Conservation (phyloP, 2,797 vertebrate genomes). For the Anableps anableps region DNA sequence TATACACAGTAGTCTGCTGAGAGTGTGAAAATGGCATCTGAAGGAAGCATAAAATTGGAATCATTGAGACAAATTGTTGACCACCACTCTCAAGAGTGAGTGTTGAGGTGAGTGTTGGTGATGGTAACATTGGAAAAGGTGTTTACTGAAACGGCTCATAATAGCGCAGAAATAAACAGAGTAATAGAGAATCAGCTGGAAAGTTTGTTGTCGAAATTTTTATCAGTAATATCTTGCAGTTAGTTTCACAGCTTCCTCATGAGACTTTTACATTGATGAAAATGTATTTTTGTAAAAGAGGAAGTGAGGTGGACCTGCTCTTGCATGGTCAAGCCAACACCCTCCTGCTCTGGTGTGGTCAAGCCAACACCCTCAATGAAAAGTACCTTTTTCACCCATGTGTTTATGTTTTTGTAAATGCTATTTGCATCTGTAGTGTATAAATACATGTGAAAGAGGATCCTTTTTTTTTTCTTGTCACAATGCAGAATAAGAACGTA, state of each 20-base stretch:
- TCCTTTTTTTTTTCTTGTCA: too few relatives aligned
- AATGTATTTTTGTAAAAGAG: neutral
- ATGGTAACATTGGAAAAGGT: neutral
- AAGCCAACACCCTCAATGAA: neutral
- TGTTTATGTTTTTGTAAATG: neutral
- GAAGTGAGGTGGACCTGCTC: neutral
- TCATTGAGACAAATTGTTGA: neutral
- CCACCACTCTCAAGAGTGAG: neutral
- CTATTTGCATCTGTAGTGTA: neutral
- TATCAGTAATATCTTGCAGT: neutral
- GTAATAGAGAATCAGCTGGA: neutral
- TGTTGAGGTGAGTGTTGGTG: neutral
- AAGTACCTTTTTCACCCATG: neutral
- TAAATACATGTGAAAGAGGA: too few relatives aligned
- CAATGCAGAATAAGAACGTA: too few relatives aligned
- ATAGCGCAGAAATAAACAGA: neutral
- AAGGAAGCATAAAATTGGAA: neutral
- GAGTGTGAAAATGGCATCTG: neutral
- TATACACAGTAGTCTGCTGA: too few relatives aligned
- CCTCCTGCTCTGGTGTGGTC: neutral
- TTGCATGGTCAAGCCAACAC: neutral
- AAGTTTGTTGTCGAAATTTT: neutral
- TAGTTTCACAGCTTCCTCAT: neutral
- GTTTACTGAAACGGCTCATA: neutral
- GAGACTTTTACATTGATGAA: neutral